Conservation (phyloP, 2,888 invertebrate species). For the Lutraria lutraria region DNA sequence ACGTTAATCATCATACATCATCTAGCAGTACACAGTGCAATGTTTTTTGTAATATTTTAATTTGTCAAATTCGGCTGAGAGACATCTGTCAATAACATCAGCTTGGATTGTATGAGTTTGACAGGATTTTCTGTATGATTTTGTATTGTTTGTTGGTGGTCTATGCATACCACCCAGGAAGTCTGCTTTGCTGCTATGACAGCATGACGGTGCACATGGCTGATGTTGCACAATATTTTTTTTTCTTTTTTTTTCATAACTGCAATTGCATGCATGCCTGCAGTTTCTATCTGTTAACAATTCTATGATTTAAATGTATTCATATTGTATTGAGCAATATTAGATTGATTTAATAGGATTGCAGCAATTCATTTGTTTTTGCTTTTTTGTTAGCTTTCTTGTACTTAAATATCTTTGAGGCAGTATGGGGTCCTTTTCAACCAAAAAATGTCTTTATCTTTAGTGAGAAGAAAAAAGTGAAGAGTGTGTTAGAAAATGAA, state of each 20-base stretch:
- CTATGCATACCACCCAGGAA: conserved; percentile 1
- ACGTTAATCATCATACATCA: background rate
- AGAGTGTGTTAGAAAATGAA: background rate
- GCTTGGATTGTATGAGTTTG: conserved; percentile 18
- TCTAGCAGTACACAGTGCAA: background rate
- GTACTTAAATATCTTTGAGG: conserved; percentile 13
- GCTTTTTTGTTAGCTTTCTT: background rate
- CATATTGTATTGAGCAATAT: background rate
- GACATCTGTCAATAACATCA: conserved; percentile 6
- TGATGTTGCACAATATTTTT: background rate
- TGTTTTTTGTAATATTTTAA: conserved; percentile 25
- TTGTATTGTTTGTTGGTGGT: conserved; percentile 88
- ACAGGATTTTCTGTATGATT: conserved; percentile 26
- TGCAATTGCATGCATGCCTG: conserved; percentile 13
- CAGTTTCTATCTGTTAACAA: background rate
- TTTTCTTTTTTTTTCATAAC: background rate
- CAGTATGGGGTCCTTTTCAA: conserved; percentile 23
- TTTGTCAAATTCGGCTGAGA: conserved; percentile 8
- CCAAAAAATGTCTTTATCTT: conserved; percentile 23
- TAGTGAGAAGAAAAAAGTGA: background rate
- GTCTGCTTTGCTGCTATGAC: background rate
- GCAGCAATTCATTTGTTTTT: background rate
- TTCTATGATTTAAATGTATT: background rate
- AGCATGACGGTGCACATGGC: background rate
- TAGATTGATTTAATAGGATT: conserved; percentile 23